Conservation (phyloP, 2,888 invertebrate genomes). For the Drosophila subquinaria region DNA sequence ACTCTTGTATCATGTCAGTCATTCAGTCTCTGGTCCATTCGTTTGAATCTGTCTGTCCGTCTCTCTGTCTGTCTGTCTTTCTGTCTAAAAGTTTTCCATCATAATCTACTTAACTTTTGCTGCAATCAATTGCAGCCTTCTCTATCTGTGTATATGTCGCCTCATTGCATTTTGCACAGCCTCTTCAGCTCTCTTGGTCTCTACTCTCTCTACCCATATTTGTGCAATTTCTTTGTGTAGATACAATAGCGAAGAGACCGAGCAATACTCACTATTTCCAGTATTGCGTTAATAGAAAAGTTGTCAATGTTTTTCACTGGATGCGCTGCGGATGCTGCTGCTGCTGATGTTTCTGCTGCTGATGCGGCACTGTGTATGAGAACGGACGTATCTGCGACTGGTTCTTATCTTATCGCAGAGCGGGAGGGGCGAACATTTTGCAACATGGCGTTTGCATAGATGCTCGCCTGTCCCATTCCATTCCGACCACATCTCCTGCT, state of each 20-base stretch:
- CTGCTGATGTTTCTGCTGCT: constrained; percentile 2
- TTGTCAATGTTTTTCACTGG: constrained; percentile 63
- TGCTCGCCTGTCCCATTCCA: constrained; percentile 3
- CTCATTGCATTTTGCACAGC: constrained; percentile 75
- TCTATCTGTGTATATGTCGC: constrained; percentile 46
- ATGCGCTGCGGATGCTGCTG: constrained; percentile 26
- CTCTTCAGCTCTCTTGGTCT: constrained; percentile 46
- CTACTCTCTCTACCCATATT: constrained; percentile 39
- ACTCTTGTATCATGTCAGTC: constrained; percentile 56
- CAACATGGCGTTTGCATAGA: constrained; percentile 54
- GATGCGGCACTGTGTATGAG: constrained; percentile 27
- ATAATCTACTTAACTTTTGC: constrained; percentile 82
- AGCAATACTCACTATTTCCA: constrained; percentile 51
- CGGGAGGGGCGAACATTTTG: constrained; percentile 23
- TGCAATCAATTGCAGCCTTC: constrained; percentile 77
- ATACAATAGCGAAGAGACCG: constrained; percentile 52
- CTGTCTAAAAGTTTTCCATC: constrained; percentile 75
- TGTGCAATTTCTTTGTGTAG: constrained; percentile 66
- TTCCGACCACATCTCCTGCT: constrained; percentile 20
- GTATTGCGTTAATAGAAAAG: constrained; percentile 75
- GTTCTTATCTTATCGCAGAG: constrained; percentile 62
- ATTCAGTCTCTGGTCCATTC: constrained; percentile 22
- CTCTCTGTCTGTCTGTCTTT: constrained; percentile 10
- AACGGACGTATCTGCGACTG: constrained; percentile 50
- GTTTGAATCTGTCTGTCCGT: constrained; percentile 7